Evolutionary conservation across 2,888 invertebrate species (phyloP), one percentile per base, ranked within the genome.

Genomic region (Ganaspis brasiliensis): DNA sequence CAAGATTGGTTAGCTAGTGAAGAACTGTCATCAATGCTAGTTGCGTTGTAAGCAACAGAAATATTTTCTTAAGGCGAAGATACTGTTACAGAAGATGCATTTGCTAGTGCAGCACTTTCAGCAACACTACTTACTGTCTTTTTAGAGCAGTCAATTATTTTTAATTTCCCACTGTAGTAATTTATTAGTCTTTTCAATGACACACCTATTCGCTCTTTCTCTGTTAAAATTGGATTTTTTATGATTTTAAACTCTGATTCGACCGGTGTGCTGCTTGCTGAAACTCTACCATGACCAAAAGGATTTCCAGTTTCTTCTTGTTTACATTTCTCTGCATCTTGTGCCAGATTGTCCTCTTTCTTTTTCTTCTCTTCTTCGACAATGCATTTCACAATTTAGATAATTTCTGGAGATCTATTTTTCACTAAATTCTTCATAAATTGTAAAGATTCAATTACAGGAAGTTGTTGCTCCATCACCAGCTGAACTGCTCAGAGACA

Each of bases 261-360:
- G 19, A 76, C 70, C n/a, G 74, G 67, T 4, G 76, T 74, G 61
- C 79, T 79, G n/a, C 67, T 67, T 9, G 79, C 79, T 49, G 76
- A 63, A 31, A 78, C 26, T n/a, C 73, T 19, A 19, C 76, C 78
- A 59, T 45, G 73, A 1, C 70, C 70, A 40, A 78, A 78, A 10
- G 72, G 72, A 31, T n/a, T 72, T 72, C 4, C 55, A 31, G 8
- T 72, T 55, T 12, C 55, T 24, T 12, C 72, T 55, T 31, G n/a
- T 52, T 21, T 49, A 49, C 70, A 1, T 9, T 5, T 24, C 2
- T 45, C 8, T 49, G 12, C 2, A n/a, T n/a, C n/a, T n/a, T n/a
- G n/a, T n/a, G n/a, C n/a, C n/a, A n/a, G n/a, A n/a, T 49, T 2
- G 16, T 2, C 16, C 6, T n/a, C 0, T n/a, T n/a, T 3, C 3